phyloP scores from a whole-genome alignment of 2,113 vertebrate genomes.

The Chaetops frenatus region DNA sequence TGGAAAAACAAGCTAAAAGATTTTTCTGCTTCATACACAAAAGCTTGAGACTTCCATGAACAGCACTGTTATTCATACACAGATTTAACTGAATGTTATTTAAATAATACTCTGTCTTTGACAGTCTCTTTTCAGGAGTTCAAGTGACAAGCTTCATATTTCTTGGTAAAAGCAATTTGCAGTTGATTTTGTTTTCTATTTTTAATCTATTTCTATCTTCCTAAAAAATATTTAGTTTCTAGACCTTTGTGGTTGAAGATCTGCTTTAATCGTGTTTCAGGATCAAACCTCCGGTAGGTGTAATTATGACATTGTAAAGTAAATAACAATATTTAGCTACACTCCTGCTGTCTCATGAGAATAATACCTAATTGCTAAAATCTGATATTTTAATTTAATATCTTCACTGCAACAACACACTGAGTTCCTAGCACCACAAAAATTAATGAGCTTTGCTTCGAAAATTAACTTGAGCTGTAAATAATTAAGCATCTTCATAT shows the following conservation, averaged over 20 bases:
- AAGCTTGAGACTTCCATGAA: background rate
- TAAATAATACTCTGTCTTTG: background rate
- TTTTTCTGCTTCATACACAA: background rate
- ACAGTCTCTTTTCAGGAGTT: background rate
- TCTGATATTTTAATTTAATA: slow-evolving; percentile 10
- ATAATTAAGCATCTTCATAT: slow-evolving; percentile 4
- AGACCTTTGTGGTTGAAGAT: background rate
- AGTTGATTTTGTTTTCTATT: background rate
- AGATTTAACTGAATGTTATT: background rate
- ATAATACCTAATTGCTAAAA: slow-evolving; percentile 23
- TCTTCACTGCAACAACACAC: background rate
- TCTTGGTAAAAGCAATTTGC: background rate
- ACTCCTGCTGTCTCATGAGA: background rate
- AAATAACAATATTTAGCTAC: slow-evolving; percentile 36
- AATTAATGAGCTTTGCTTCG: background rate
- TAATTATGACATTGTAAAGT: slow-evolving; percentile 4
- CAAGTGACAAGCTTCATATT: background rate
- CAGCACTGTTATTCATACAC: background rate
- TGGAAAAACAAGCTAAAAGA: background rate
- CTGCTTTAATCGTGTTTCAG: background rate
- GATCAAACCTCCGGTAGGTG: background rate
- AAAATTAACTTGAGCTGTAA: slow-evolving; percentile 32
- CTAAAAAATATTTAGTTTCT: background rate
- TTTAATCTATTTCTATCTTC: background rate
- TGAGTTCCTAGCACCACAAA: background rate